phyloP scores from a whole-genome alignment of 1,140 invertebrate genomes.

The Saxidomus purpurata region DNA sequence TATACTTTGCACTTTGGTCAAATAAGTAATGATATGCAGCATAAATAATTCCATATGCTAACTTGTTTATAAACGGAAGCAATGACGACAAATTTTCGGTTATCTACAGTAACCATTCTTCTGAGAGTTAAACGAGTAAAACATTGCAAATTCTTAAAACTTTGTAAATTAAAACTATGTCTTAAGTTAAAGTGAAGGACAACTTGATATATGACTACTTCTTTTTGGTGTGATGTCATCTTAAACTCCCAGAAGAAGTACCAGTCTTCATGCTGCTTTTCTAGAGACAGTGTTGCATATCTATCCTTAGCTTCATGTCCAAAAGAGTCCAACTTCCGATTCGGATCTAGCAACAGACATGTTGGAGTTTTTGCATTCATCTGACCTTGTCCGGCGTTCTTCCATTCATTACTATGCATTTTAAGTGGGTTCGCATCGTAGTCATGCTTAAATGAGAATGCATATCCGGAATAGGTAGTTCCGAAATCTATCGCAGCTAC shows the following conservation, averaged over 20 bases:
- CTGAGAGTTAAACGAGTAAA: no score
- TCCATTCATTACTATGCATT: not conserved
- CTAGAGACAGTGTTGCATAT: not conserved
- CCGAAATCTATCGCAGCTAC: slow-evolving; percentile 14
- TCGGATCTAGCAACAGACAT: not conserved
- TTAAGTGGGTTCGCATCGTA: not conserved
- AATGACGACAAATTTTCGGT: no score
- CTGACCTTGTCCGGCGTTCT: not conserved
- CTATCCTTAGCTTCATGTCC: slow-evolving; percentile 34
- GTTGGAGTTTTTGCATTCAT: slow-evolving; percentile 34
- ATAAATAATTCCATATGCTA: no score
- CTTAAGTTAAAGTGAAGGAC: no score
- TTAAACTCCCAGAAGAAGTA: slow-evolving; percentile 38
- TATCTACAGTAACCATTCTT: no score
- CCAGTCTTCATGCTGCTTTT: slow-evolving; percentile 23
- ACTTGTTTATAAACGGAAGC: no score
- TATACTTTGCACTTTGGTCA: no score
- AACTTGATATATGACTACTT: no score
- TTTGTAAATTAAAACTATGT: no score
- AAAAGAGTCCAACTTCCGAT: slow-evolving; percentile 28
- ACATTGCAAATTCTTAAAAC: no score
- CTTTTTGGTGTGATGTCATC: slow-evolving; percentile 21
- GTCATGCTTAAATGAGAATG: slow-evolving; percentile 32
- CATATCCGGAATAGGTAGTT: slow-evolving; percentile 36
- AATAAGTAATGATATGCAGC: no score